Evolutionary conservation across 2,888 invertebrate genomes (phyloP).

Genomic region (Achlya flavicornis): DNA sequence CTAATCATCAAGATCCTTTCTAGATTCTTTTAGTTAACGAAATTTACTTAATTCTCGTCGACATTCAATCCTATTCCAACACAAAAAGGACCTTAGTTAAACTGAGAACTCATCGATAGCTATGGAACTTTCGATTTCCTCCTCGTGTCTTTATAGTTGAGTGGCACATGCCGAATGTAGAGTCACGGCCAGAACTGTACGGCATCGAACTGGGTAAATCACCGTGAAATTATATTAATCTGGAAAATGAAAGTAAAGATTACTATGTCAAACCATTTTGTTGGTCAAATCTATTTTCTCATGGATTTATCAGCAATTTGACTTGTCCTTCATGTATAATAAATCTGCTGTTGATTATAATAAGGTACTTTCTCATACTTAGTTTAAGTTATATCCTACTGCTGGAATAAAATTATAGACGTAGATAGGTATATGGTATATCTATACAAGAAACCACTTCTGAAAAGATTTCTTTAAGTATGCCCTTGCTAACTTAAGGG

Average conservation of each 20-base stretch:
- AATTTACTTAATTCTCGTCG: not conserved
- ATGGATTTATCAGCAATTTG: not conserved
- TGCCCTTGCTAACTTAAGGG: not conserved
- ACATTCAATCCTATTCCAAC: too few species aligned
- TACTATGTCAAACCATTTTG: conserved; percentile 36
- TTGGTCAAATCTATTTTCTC: conserved; percentile 20
- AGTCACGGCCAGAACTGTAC: conserved; percentile 55
- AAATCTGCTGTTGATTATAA: too few species aligned
- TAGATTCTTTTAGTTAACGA: too few species aligned
- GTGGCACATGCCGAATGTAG: conserved; percentile 48
- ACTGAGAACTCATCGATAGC: not conserved
- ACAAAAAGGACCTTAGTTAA: not conserved
- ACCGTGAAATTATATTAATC: conserved; percentile 66
- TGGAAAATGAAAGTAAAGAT: conserved; percentile 61
- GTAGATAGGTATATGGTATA: not conserved
- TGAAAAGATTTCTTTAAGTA: not conserved
- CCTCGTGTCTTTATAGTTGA: conserved; percentile 39
- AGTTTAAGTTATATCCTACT: too few species aligned
- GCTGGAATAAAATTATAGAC: not conserved
- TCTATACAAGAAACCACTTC: not conserved
- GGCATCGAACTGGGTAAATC: conserved; percentile 54
- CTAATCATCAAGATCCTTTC: too few species aligned
- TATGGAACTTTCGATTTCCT: conserved; percentile 49
- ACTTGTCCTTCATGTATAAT: too few species aligned
- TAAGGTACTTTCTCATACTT: too few species aligned